These are phyloP conservation scores for Fregetta grallaria DNA, from an alignment of 2,113 vertebrate genomes.

Conservation along the genomic window DNA sequence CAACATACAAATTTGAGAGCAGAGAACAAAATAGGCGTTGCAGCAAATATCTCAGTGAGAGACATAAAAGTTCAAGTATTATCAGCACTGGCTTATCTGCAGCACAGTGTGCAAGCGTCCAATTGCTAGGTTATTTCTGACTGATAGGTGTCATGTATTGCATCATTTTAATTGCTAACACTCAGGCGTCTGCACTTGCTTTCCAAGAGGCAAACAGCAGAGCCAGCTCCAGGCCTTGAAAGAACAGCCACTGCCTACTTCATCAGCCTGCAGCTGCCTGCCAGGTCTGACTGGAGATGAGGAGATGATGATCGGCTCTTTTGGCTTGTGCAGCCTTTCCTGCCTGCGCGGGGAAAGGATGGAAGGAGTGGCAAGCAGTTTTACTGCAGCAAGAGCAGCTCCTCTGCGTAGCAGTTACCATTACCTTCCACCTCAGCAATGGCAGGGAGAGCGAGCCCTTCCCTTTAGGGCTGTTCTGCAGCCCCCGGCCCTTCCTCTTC, in stretches of 20 bases:
- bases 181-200: background rate
- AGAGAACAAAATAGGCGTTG: background rate
- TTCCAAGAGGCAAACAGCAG: conserved; percentile 11
- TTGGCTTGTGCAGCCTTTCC: background rate
- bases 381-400: background rate
- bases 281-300: background rate
- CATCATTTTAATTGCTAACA: conserved; percentile 41
- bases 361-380: background rate
- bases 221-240: background rate
- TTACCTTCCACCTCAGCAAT: background rate
- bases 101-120: background rate
- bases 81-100: background rate
- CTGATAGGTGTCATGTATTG: background rate
- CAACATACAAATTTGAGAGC: background rate
- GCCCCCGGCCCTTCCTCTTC: background rate
- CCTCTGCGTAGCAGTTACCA: background rate
- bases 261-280: conserved; percentile 9
- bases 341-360: background rate
- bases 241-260: background rate
- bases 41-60: background rate
- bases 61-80: background rate
- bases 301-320: background rate
- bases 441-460: background rate
- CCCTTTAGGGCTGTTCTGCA: background rate
- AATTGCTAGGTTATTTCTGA: conserved; percentile 26